Evolutionary conservation across 2,888 invertebrate species (phyloP).

Genomic region (Dicranocentrus wangi): DNA sequence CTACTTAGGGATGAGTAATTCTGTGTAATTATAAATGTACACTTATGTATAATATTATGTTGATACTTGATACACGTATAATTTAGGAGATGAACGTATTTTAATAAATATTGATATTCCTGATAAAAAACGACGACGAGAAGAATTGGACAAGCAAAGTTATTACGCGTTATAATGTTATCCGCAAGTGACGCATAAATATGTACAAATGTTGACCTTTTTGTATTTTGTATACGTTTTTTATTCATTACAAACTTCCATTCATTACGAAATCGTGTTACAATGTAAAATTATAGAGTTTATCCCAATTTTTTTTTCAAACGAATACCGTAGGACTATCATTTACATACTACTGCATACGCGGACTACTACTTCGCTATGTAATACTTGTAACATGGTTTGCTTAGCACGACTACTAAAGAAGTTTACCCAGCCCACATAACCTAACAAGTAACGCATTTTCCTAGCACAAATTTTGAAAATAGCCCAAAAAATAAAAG

Average conservation of each 20-base stretch:
- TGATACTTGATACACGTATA: not conserved
- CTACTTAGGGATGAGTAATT: no score
- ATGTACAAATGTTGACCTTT: no score
- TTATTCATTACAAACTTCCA: constrained; percentile 6
- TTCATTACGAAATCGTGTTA: constrained; percentile 34
- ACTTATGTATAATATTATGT: constrained; percentile 12
- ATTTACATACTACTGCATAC: not conserved
- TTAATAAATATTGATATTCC: constrained; percentile 16
- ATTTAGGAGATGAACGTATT: constrained; percentile 1
- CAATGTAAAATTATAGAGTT: constrained; percentile 38
- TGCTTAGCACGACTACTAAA: not conserved
- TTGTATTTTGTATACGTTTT: not conserved
- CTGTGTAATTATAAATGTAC: constrained; percentile 3
- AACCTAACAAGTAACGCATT: no score
- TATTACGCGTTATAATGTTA: no score
- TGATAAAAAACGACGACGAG: not conserved
- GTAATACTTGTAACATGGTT: not conserved
- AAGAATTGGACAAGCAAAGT: no score
- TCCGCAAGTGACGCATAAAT: no score
- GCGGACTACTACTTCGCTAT: not conserved
- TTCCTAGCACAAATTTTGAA: no score
- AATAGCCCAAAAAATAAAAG: no score
- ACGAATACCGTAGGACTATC: not conserved
- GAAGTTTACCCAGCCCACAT: not conserved
- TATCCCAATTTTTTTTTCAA: not conserved